phyloP scores from a whole-genome alignment of 2,888 invertebrate species.

The Lamellibrachia columna region DNA sequence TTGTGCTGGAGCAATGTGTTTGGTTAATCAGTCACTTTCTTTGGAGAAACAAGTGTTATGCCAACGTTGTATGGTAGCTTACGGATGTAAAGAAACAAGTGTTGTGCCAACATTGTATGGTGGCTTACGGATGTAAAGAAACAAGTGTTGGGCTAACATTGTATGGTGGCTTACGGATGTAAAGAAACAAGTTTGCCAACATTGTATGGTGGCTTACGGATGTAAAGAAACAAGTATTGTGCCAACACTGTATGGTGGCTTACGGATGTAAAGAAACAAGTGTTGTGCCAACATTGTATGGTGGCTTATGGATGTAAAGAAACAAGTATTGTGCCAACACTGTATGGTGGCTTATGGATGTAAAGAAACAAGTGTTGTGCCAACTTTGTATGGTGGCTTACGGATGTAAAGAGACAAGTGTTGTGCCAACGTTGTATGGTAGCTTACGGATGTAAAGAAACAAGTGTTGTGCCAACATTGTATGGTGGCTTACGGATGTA shows the following conservation, averaged over 20 bases:
- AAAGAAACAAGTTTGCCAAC: background rate
- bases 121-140: background rate
- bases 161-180: background rate
- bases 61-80: background rate
- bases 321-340: background rate
- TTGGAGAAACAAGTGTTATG: background rate
- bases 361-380: background rate
- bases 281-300: background rate
- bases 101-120: background rate
- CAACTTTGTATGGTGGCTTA: background rate
- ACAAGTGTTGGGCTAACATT: background rate
- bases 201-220: background rate
- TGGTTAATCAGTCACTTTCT: background rate
- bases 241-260: background rate
- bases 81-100: background rate
- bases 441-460: background rate
- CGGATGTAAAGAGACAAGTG: background rate
- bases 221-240: background rate
- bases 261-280: background rate
- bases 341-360: background rate
- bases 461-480: background rate
- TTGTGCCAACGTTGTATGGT: background rate
- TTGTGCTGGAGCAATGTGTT: background rate
- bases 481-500: background rate
- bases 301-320: background rate